Percentiles rank a stretch among this genome's conserved stretches.
Conservation (phyloP, 2,113 vertebrate species). For the Progne subis region DNA sequence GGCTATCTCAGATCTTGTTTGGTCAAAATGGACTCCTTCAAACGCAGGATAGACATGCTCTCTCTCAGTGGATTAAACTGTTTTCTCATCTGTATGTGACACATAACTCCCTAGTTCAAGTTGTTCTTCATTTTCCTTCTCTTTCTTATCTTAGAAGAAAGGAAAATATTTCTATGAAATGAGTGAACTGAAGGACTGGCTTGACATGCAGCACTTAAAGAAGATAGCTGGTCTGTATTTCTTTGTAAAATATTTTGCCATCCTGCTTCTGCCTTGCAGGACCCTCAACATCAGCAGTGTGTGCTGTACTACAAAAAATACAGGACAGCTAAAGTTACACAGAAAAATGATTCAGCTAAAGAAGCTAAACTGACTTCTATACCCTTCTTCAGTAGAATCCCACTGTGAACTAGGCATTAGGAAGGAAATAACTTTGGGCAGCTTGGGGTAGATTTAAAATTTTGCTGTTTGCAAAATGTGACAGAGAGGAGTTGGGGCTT, state of each 20-base stretch:
- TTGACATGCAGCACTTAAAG: background rate
- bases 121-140: background rate
- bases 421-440: accelerated
- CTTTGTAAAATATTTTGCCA: background rate
- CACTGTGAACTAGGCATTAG: background rate
- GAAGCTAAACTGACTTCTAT: background rate
- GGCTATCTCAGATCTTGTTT: background rate
- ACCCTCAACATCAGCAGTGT: background rate
- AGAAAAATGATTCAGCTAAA: background rate
- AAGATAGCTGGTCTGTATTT: background rate
- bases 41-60: background rate
- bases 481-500: background rate
- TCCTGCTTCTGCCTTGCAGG: background rate
- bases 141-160: background rate
- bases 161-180: background rate
- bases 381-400: background rate
- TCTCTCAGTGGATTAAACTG: background rate
- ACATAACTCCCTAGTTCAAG: background rate
- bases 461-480: background rate
- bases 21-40: background rate
- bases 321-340: background rate
- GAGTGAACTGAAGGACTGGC: background rate
- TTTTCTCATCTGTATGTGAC: background rate
- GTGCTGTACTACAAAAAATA: background rate
- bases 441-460: background rate